Evolutionary conservation across 2,113 vertebrate species (phyloP), one percentile per base, ranked within the genome.

Genomic region (Equus przewalskii): DNA sequence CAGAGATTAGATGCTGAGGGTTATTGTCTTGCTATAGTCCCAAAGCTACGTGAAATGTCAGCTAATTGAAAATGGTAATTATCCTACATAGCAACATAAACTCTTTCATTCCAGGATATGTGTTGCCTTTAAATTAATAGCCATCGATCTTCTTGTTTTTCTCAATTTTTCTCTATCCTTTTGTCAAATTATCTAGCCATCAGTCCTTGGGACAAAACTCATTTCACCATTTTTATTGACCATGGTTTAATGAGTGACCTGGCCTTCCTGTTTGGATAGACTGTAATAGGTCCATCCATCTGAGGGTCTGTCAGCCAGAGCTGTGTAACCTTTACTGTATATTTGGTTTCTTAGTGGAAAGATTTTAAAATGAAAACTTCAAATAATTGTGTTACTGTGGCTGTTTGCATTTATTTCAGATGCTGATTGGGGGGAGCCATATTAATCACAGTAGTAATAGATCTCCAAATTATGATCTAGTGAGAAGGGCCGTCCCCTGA

Each of bases 11-110:
- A 94, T 97, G 93, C 91, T 58, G 11, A 90, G 88, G 95, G 97
- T 98, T 99, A 99, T 98, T 99, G 97, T 98, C 97, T 98, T 98
- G 65, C 85, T 95, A 51, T 33, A 97, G 95, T 98, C 98, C 95
- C 98, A 98, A 96, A 98, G 98, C 98, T 97, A 83, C 97, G 95
- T 98, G 98, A 98, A 98, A 98, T 98, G 98, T 98, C 98, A 98
- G 96, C 98, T 99, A 99, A 99, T 99, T 99, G 98, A 98, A 99
- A 98, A 98, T 98, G 97, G 98, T 99, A 99, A 99, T 99, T 98
- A 98, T 98, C 96, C 98, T 90, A 98, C 97, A 98, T 97, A 98
- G 97, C 98, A 98, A 98, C 97, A 98, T 97, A 96, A 98, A 98
- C 96, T 97, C 95, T 98, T 99, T 98, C 98, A 98, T 98, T 98